Evolutionary conservation across 2,113 vertebrate genomes (phyloP).

Genomic region (Capreolus pygargus): DNA sequence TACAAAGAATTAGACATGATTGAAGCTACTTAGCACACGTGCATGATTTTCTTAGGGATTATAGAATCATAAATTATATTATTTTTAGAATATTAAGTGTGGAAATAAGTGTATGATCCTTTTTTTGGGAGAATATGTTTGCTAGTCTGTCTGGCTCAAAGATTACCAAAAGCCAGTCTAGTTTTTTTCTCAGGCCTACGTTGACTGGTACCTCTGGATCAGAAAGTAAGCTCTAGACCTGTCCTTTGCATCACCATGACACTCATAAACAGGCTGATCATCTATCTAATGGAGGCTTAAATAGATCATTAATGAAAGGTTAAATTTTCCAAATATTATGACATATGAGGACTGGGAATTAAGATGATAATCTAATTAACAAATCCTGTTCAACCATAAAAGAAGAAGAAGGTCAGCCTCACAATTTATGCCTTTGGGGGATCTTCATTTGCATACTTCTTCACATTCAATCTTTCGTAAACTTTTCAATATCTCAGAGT

Average conservation of each 20-base stretch:
- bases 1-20: neutral
- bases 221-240: neutral
- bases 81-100: neutral
- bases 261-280: neutral
- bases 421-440: neutral
- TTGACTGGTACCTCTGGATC: neutral
- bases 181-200: neutral
- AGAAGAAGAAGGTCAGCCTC: neutral
- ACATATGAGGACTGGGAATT: neutral
- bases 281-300: neutral
- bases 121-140: neutral
- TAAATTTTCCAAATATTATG: neutral
- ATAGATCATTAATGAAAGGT: neutral
- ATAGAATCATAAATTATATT: neutral
- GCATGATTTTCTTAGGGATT: neutral
- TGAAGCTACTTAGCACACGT: neutral
- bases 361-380: neutral
- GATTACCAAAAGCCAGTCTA: fast-evolving
- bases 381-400: neutral
- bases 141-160: neutral
- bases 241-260: neutral
- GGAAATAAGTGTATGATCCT: neutral
- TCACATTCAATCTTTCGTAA: neutral
- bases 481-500: neutral
- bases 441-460: neutral